These are phyloP conservation scores for Eulemur macaco DNA, from an alignment of 2,113 vertebrate species.

Conservation along the genomic window DNA sequence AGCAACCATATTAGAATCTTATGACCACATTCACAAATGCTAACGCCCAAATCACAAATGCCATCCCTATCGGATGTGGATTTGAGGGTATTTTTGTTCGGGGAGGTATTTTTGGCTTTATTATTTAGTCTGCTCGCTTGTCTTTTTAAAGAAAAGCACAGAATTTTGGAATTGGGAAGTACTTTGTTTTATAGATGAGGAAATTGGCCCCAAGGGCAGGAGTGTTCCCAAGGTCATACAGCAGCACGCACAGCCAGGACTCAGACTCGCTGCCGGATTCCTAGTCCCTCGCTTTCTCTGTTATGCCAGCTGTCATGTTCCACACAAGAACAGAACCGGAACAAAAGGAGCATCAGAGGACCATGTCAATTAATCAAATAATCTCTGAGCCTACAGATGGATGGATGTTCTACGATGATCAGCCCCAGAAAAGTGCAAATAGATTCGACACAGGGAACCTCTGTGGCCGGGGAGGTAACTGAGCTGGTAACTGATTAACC, in stretches of 20 bases:
- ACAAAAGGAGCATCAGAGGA: neutral
- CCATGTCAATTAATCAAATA: neutral
- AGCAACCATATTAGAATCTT: constrained; percentile 45
- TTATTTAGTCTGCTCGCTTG: neutral
- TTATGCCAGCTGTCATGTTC: neutral
- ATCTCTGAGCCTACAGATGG: neutral
- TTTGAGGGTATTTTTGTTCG: neutral
- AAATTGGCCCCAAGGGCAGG: neutral
- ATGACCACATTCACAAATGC: constrained; percentile 24
- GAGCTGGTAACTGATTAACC: neutral
- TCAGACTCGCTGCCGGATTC: neutral
- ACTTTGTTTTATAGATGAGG: neutral
- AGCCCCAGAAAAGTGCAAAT: neutral
- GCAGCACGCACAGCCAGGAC: neutral
- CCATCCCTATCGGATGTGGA: neutral
- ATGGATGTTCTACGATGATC: neutral
- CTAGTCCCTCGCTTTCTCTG: neutral
- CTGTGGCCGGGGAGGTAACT: neutral
- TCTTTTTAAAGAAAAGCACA: constrained; percentile 24
- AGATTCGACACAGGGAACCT: neutral
- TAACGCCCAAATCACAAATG: neutral
- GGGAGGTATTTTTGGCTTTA: neutral
- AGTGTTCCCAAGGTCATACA: neutral
- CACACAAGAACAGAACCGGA: neutral
- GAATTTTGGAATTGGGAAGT: neutral